Percentiles rank a stretch among this genome's conserved stretches.
phyloP scores from a whole-genome alignment of 2,797 vertebrate species.

The Nasua narica region DNA sequence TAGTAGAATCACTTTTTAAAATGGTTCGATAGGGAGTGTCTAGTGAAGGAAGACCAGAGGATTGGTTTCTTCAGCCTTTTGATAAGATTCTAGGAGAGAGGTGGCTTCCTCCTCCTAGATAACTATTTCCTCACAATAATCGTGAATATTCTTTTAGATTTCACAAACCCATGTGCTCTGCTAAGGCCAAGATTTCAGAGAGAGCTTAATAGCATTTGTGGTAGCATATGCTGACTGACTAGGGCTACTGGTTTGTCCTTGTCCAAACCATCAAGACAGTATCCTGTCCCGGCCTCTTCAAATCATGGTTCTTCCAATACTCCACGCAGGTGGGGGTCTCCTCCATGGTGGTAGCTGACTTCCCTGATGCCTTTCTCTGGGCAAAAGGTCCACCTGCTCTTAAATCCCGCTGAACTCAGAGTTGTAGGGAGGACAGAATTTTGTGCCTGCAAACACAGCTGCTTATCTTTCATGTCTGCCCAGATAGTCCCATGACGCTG shows the following conservation, averaged over 20 bases:
- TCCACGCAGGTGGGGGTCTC: not conserved
- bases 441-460: not conserved
- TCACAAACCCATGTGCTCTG: not conserved
- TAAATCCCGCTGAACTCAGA: too few relatives aligned
- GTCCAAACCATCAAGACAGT: not conserved
- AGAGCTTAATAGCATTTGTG: too few relatives aligned
- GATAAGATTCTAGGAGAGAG: not conserved
- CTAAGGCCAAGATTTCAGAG: not conserved
- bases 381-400: not conserved
- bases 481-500: not conserved
- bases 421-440: not conserved
- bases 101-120: not conserved
- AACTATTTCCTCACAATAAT: not conserved
- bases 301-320: too few relatives aligned
- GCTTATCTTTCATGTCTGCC: too few relatives aligned
- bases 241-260: not conserved
- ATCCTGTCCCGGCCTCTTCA: not conserved
- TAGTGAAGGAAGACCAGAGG: not conserved
- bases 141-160: not conserved
- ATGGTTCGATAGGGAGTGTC: not conserved
- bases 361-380: not conserved
- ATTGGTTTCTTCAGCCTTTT: not conserved
- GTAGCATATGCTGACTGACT: not conserved
- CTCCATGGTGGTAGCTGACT: not conserved
- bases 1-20: not conserved